A percentile compares a stretch with the other conserved stretches of the same genome.
Conservation (phyloP, 2,888 invertebrate species). For the Brachypalpus laphriformis region DNA sequence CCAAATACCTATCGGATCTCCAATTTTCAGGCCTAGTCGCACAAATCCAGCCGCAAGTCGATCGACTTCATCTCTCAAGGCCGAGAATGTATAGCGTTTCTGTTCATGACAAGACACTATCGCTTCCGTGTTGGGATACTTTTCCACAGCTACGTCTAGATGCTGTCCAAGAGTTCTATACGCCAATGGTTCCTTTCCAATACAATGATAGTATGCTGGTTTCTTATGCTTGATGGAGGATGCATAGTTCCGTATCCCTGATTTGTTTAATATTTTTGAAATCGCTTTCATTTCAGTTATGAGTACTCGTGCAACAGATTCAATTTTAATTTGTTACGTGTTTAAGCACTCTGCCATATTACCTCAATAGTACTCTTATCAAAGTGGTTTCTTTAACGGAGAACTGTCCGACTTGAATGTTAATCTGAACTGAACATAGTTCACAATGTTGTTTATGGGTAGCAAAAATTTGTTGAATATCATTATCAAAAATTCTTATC, state of each 20-base stretch:
- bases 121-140: conserved; percentile 85
- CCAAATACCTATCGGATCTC: conserved; percentile 92
- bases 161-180: conserved; percentile 85
- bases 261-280: neutral
- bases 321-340: neutral
- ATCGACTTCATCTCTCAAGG: conserved; percentile 84
- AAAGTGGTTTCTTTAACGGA: neutral
- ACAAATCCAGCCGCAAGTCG: conserved; percentile 88
- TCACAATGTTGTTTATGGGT: neutral
- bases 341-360: neutral
- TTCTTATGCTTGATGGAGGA: conserved; percentile 19
- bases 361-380: neutral
- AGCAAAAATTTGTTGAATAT: no score
- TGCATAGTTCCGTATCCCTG: neutral
- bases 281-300: conserved; percentile 2
- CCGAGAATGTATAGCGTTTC: conserved; percentile 83
- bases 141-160: conserved; percentile 84
- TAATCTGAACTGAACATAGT: neutral
- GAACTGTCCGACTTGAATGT: neutral
- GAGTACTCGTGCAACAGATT: neutral
- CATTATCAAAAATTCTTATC: no score
- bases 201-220: conserved; percentile 84
- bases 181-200: conserved; percentile 83
- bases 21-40: conserved; percentile 87
- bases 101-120: conserved; percentile 85